Conservation (phyloP, 2,797 vertebrate species). For the Phataginus tricuspis region DNA sequence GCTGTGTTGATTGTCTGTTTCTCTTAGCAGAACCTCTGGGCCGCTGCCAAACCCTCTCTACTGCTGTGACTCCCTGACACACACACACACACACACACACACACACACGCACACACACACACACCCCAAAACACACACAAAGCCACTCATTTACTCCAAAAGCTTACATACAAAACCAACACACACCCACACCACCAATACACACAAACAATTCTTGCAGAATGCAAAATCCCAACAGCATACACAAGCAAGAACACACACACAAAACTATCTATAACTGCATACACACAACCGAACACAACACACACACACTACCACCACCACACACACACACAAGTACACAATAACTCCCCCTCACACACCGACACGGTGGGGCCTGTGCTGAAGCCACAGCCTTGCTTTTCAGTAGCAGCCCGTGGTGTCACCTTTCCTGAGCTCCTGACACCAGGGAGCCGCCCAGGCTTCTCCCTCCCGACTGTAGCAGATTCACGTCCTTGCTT, state of each 20-base stretch:
- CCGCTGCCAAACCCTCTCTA: constrained; percentile 21
- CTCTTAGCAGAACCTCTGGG: background rate
- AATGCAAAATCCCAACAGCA: too few relatives aligned
- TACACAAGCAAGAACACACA: background rate
- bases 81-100: background rate
- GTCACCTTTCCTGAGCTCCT: background rate
- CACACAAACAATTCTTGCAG: too few relatives aligned
- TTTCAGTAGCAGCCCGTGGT: background rate
- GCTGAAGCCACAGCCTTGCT: background rate
- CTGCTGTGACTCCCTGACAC: background rate
- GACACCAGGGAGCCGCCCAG: background rate
- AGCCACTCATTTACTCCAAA: background rate
- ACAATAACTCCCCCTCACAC: too few relatives aligned
- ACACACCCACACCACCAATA: background rate
- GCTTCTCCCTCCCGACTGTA: background rate
- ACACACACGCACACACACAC: background rate
- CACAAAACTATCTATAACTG: background rate
- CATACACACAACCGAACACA: background rate
- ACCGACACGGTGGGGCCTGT: too few relatives aligned
- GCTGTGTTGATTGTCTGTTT: constrained; percentile 25
- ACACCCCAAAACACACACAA: background rate
- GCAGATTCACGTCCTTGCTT: background rate
- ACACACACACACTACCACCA: background rate
- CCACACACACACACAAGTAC: background rate
- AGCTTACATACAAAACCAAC: background rate